A percentile compares a stretch with the other conserved stretches of the same genome.
Evolutionary conservation across 2,888 invertebrate species (phyloP).

Genomic region (Himalopsyche anomala): DNA sequence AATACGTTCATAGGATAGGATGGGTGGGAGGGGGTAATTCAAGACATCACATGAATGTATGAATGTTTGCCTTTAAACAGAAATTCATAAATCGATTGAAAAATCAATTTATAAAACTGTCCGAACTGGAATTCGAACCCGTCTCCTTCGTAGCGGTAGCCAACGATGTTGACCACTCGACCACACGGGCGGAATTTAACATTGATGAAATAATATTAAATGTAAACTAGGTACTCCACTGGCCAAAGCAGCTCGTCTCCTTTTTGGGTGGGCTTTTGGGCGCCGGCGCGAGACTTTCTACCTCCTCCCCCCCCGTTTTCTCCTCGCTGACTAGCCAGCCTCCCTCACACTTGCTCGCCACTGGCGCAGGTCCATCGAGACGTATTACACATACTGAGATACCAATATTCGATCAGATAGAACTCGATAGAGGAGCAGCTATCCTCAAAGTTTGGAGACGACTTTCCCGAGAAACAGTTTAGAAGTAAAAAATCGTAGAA

Average conservation of each 20-base stretch:
- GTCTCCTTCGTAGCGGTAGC: too few relatives aligned
- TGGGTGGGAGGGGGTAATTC: too few relatives aligned
- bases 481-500: too few relatives aligned
- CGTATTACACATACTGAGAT: background rate
- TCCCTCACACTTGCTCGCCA: background rate
- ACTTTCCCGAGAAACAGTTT: too few relatives aligned
- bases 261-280: constrained; percentile 34
- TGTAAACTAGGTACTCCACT: background rate
- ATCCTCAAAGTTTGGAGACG: background rate
- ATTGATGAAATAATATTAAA: background rate
- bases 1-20: too few relatives aligned
- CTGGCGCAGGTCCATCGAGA: constrained; percentile 24
- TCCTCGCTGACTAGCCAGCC: background rate
- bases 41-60: too few relatives aligned
- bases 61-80: too few relatives aligned
- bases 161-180: too few relatives aligned
- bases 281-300: constrained; percentile 30
- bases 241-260: background rate
- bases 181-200: too few relatives aligned
- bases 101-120: too few relatives aligned
- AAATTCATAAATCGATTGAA: too few relatives aligned
- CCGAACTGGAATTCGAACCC: too few relatives aligned
- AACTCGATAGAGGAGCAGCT: background rate
- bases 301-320: constrained; percentile 24
- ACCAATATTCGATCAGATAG: constrained; percentile 26